phyloP scores from a whole-genome alignment of 2,888 invertebrate genomes.

The Chrysodeixis includens region DNA sequence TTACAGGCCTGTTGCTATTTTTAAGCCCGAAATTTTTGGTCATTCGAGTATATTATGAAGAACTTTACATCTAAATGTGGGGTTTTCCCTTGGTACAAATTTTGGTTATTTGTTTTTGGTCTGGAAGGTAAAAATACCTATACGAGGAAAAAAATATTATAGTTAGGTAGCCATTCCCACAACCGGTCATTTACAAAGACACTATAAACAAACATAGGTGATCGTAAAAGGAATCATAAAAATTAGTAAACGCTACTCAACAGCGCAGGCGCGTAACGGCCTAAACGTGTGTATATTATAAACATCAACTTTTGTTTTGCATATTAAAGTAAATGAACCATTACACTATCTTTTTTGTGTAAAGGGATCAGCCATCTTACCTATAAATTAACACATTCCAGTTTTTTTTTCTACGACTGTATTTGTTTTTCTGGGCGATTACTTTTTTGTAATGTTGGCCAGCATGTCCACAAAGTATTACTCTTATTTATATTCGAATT shows the following conservation, averaged over 20 bases:
- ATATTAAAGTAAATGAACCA: conserved; percentile 34
- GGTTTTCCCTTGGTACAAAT: too few species aligned
- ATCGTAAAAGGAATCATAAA: conserved; percentile 1
- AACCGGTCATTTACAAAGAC: conserved; percentile 8
- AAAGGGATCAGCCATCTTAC: conserved; percentile 6
- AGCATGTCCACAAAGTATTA: background rate
- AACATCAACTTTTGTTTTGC: conserved; percentile 54
- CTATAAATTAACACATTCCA: background rate
- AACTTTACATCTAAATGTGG: too few species aligned
- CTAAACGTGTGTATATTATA: conserved; percentile 47
- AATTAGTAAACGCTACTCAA: conserved; percentile 15
- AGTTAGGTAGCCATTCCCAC: background rate
- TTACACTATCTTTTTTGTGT: conserved; percentile 19
- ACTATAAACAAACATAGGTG: conserved; percentile 1
- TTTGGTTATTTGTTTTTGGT: too few species aligned
- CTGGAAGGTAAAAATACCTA: too few species aligned
- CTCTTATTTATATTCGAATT: too few species aligned
- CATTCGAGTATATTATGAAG: too few species aligned
- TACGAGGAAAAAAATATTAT: too few species aligned
- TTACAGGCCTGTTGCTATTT: too few species aligned
- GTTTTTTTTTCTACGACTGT: too few species aligned
- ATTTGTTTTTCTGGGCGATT: too few species aligned
- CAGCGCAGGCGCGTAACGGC: background rate
- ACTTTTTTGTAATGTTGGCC: background rate
- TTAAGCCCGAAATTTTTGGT: too few species aligned